Evolutionary conservation across 2,797 vertebrate species (phyloP), one percentile per base, ranked within the genome.

Genomic region (Sarcoramphus papa): DNA sequence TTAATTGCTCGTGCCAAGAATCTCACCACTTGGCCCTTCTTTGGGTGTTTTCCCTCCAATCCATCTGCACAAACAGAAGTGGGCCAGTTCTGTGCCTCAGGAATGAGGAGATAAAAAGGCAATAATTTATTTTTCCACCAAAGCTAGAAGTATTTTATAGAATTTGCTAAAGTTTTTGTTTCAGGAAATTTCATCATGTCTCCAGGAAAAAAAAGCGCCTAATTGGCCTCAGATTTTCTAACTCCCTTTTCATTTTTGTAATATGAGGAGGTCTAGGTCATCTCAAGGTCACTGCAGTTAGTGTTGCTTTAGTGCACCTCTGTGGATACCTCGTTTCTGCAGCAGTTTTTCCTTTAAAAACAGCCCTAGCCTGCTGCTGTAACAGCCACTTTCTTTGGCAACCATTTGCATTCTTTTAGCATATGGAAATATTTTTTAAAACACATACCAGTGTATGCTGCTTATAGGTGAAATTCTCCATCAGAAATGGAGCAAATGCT

Each of bases 151-250:
- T 97, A 91, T 97, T 98, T 98, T 98, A 98, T 97, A 97, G 98
- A 98, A 97, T 95, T 97, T 98, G 95, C 97, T 97, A 92, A 79
- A 95, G 98, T 97, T 98, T 98, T 98, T 97, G 97, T 98, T 98
- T 98, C 98, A 98, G 98, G 98, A 98, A 98, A 98, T 98, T 97
- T 98, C 98, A 98, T 98, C 98, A 98, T 98, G 98, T 98, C 98
- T 98, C 98, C 97, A 96, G 93, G 97, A 98, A 97, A 96, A 93
- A 85, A 85, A 87, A 51, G 85, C 5, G 4, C 70, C 93, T 98
- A 98, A 98, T 98, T 98, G 96, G 97, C 97, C 97, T 98, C 97
- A 98, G 97, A 91, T 97, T 98, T 97, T 97, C 97, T 96, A 96
- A 85, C 94, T 97, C 97, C 89, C 93, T 96, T 97, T 97, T 97